Evolutionary conservation across 2,888 invertebrate genomes (phyloP).

Genomic region (Hydrotaea diabolus): DNA sequence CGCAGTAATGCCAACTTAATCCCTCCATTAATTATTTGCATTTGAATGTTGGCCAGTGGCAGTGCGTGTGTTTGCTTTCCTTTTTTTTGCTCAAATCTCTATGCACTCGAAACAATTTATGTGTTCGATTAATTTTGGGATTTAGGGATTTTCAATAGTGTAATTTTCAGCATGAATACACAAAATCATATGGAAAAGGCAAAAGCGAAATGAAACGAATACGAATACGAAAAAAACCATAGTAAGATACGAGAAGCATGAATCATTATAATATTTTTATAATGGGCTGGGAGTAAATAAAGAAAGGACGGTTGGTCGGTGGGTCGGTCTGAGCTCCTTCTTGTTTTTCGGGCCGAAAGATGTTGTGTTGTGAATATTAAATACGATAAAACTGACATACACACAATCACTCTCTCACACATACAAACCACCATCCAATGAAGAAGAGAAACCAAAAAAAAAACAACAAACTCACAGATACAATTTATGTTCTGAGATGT

Average conservation of each 20-base stretch:
- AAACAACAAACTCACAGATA: constrained; percentile 61
- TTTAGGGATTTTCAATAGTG: constrained; percentile 65
- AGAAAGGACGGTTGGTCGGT: neutral
- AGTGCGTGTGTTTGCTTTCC: neutral
- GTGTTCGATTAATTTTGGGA: constrained; percentile 67
- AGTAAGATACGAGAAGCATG: constrained; percentile 7
- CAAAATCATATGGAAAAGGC: constrained; percentile 54
- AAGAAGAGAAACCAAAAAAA: constrained; percentile 50
- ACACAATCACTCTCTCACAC: too few relatives aligned
- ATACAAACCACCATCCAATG: neutral
- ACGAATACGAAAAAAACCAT: too few relatives aligned
- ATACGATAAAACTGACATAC: constrained; percentile 9
- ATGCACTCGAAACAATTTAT: constrained; percentile 47
- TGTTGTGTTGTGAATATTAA: constrained; percentile 60
- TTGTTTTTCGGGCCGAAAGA: constrained; percentile 21
- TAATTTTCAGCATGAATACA: constrained; percentile 66
- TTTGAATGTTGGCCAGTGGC: constrained; percentile 24
- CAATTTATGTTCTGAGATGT: constrained; percentile 60
- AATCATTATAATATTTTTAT: constrained; percentile 52
- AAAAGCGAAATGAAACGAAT: neutral
- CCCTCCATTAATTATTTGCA: constrained; percentile 59
- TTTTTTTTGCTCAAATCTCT: constrained; percentile 39
- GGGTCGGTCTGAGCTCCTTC: neutral
- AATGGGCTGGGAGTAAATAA: constrained; percentile 33
- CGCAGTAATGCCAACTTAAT: constrained; percentile 51